These are phyloP conservation scores for Melinaea marsaeus DNA, from an alignment of 2,888 invertebrate genomes.

Conservation along the genomic window DNA sequence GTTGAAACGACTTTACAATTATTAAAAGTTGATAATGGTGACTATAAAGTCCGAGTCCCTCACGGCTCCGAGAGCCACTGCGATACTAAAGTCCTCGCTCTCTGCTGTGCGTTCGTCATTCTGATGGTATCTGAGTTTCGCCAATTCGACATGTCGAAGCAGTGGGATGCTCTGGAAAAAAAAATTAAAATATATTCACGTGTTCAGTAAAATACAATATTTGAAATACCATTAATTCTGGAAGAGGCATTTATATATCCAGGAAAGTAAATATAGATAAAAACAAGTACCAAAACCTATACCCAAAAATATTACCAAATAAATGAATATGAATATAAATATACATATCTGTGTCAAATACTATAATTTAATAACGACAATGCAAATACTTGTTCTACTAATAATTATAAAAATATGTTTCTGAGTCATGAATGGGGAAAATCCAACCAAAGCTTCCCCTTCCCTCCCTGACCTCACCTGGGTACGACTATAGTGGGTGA, in stretches of 20 bases:
- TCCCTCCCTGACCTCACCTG: conserved; percentile 48
- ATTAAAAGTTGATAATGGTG: background rate
- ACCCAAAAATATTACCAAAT: too few relatives aligned
- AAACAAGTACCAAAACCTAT: too few relatives aligned
- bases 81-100: conserved; percentile 53
- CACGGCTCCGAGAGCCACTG: conserved; percentile 50
- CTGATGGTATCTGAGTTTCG: conserved; percentile 53
- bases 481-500: conserved; percentile 63
- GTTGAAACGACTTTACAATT: too few relatives aligned
- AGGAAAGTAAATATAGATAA: too few relatives aligned
- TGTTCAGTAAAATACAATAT: too few relatives aligned
- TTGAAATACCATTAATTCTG: too few relatives aligned
- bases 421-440: background rate
- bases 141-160: conserved; percentile 68
- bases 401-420: too few relatives aligned
- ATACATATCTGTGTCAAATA: too few relatives aligned
- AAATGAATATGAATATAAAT: too few relatives aligned
- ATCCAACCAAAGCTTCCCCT: background rate
- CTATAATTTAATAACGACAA: too few relatives aligned
- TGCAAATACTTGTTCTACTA: too few relatives aligned
- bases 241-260: too few relatives aligned
- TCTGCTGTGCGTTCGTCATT: conserved; percentile 61
- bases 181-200: background rate
- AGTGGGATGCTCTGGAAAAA: conserved; percentile 63
- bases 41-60: background rate